Conservation (phyloP, 2,113 vertebrate species). For the Ceratotherium simum region DNA sequence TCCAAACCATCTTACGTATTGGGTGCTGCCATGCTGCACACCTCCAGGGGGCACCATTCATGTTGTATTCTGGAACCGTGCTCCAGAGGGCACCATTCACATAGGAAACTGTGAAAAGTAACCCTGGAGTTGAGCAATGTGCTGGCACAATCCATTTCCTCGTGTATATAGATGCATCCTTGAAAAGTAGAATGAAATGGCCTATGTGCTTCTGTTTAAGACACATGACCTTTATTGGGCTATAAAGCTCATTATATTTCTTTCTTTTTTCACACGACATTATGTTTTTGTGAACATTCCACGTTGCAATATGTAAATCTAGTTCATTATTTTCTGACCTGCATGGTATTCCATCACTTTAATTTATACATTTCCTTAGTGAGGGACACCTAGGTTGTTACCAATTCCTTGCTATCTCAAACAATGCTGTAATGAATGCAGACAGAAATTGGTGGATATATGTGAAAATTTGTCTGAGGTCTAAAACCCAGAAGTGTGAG, state of each 20-base stretch:
- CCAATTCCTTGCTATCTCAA: neutral
- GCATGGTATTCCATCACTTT: neutral
- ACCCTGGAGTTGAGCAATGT: neutral
- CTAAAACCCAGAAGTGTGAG: neutral
- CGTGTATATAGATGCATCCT: neutral
- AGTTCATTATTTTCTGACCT: neutral
- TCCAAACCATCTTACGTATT: neutral
- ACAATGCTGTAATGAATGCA: neutral
- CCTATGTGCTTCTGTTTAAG: neutral
- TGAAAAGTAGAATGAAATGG: neutral
- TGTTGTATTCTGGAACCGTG: neutral
- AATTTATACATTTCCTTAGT: neutral
- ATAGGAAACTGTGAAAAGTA: neutral
- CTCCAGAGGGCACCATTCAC: constrained; percentile 9
- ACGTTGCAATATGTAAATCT: neutral
- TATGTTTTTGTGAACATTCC: neutral
- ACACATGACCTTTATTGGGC: neutral
- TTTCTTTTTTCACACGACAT: neutral
- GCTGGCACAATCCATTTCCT: neutral
- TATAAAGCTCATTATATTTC: neutral
- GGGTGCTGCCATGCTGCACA: neutral
- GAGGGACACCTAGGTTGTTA: neutral
- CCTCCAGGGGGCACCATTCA: neutral
- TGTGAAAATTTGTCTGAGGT: neutral
- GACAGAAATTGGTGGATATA: neutral